These are phyloP conservation scores for Psittacula derbiana DNA, from an alignment of 2,797 vertebrate species.

Conservation along the genomic window DNA sequence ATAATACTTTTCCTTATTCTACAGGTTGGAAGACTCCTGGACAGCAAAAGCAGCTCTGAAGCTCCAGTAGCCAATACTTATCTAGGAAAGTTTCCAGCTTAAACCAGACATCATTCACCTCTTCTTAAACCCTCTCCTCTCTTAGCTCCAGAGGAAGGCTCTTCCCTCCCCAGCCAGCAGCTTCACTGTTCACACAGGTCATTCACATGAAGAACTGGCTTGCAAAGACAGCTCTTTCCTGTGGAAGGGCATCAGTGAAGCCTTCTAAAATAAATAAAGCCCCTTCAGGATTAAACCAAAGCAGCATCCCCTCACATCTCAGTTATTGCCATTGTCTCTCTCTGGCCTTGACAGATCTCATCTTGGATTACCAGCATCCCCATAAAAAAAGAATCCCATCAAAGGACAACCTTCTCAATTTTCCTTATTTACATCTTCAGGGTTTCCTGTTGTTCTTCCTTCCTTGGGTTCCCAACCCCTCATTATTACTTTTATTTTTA, in stretches of 20 bases:
- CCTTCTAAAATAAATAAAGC: neutral
- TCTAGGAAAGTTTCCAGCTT: neutral
- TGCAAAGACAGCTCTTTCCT: neutral
- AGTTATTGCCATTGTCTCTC: neutral
- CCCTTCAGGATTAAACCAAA: neutral
- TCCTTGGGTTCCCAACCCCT: neutral
- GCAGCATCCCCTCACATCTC: neutral
- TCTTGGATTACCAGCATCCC: neutral
- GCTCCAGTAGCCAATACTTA: neutral
- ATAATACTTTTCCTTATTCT: neutral
- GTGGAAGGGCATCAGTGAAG: neutral
- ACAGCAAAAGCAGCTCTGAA: neutral
- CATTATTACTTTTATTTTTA: neutral
- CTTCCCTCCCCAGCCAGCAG: neutral
- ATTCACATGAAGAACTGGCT: neutral
- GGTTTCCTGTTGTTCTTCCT: neutral
- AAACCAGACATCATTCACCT: neutral
- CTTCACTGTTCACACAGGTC: neutral
- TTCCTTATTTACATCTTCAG: neutral
- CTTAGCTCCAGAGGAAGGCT: neutral
- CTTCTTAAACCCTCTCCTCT: neutral
- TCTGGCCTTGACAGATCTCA: fast-evolving
- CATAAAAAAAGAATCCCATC: neutral
- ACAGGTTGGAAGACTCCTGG: neutral
- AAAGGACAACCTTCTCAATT: neutral